A percentile compares a stretch with the other conserved stretches of the same genome.
Evolutionary conservation across 1,140 invertebrate species (phyloP).

Genomic region (Thaumatotibia leucotreta): DNA sequence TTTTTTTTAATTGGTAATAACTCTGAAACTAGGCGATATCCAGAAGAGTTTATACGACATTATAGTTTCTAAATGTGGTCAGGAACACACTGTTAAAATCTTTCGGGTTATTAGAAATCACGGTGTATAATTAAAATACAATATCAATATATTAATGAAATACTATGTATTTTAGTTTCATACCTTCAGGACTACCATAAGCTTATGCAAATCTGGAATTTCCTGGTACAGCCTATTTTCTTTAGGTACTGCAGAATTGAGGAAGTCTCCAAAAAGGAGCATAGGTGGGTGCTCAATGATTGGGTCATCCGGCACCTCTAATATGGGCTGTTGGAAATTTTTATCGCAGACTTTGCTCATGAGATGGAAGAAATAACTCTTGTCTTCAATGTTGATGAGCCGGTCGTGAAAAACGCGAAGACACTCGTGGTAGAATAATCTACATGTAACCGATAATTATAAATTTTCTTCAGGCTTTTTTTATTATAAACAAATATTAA

Average conservation of each 20-base stretch:
- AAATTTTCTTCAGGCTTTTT: no score
- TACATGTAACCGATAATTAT: slow-evolving; percentile 44
- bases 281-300: slow-evolving; percentile 82
- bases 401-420: slow-evolving; percentile 94
- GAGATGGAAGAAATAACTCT: slow-evolving; percentile 85
- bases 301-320: slow-evolving; percentile 81
- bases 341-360: slow-evolving; percentile 80
- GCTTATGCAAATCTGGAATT: slow-evolving; percentile 85
- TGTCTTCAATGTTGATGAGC: slow-evolving; percentile 87
- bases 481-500: no score
- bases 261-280: slow-evolving; percentile 92
- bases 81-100: no score
- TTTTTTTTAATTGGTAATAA: no score
- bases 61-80: no score
- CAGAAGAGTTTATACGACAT: no score
- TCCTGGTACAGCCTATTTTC: slow-evolving; percentile 91
- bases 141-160: no score
- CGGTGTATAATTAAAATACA: no score
- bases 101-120: no score
- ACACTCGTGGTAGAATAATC: slow-evolving; percentile 93
- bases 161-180: no score
- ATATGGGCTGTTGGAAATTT: slow-evolving; percentile 80
- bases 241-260: slow-evolving; percentile 83
- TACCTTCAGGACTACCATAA: slow-evolving; percentile 83
- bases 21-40: no score